Conservation (phyloP, 1,140 invertebrate genomes). For the Drosophila murphyi region DNA sequence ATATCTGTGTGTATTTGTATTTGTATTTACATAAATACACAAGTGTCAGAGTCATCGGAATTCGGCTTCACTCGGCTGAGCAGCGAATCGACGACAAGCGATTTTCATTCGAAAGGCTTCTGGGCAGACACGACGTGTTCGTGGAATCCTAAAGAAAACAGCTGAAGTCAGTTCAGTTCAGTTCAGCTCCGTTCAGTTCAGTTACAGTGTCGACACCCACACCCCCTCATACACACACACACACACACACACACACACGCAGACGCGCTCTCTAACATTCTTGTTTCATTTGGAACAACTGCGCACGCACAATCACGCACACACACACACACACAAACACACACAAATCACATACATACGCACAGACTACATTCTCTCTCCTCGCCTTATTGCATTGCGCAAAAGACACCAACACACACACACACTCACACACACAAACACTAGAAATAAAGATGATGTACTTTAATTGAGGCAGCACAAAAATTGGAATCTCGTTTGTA, state of each 20-base stretch:
- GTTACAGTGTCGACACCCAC: conserved; percentile 10
- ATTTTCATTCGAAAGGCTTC: neutral
- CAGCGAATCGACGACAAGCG: too few species aligned
- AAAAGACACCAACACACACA: conserved; percentile 14
- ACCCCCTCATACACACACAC: conserved; percentile 2
- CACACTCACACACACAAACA: too few species aligned
- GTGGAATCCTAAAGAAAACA: conserved; percentile 22
- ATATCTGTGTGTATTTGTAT: neutral
- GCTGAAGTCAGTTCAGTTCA: conserved; percentile 29
- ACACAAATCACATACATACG: neutral
- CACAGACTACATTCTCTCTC: neutral
- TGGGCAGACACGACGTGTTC: neutral
- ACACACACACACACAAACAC: neutral
- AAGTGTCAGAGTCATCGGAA: too few species aligned
- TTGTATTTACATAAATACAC: neutral
- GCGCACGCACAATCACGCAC: conserved; percentile 40
- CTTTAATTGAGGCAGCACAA: conserved; percentile 27
- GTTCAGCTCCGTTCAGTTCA: neutral
- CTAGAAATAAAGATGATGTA: conserved; percentile 15
- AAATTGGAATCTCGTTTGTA: conserved; percentile 8
- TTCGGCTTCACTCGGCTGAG: neutral
- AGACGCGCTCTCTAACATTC: neutral
- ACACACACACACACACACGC: conserved; percentile 20
- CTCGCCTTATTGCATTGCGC: conserved; percentile 12
- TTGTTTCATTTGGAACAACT: conserved; percentile 19